A percentile compares a stretch with the other conserved stretches of the same genome.
Conservation (phyloP, 2,113 vertebrate genomes). For the Poecilia latipinna region DNA sequence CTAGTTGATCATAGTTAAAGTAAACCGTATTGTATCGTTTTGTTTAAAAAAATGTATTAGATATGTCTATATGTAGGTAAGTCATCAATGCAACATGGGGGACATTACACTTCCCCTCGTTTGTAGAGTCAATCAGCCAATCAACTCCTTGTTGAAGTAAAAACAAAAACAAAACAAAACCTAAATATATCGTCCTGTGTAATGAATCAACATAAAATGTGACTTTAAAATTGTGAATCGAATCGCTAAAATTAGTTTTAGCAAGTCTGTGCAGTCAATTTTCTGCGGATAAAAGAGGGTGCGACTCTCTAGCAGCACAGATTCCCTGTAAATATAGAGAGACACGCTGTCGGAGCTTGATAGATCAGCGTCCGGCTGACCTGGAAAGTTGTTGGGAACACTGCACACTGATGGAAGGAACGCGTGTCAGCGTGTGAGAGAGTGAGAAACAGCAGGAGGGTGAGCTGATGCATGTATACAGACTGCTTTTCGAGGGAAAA, state of each 20-base stretch:
- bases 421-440: conserved; percentile 15
- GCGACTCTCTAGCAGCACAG: conserved; percentile 59
- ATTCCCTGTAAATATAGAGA: conserved; percentile 67
- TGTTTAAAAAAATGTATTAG: neutral
- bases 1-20: neutral
- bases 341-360: conserved; percentile 68
- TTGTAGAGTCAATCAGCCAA: neutral
- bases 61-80: neutral
- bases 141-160: too few relatives aligned
- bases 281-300: conserved; percentile 49
- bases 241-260: neutral
- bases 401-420: conserved; percentile 60
- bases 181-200: too few relatives aligned
- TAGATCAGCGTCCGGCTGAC: conserved; percentile 73
- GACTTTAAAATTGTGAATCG: neutral
- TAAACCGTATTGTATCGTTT: neutral
- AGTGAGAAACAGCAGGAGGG: conserved; percentile 15
- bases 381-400: conserved; percentile 68
- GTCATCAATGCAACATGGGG: neutral
- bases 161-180: too few relatives aligned
- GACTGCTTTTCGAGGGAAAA: conserved; percentile 9
- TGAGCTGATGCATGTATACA: conserved; percentile 11
- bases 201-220: neutral
- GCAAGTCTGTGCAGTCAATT: conserved; percentile 33
- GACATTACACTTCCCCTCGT: neutral